phyloP scores from a whole-genome alignment of 2,797 vertebrate genomes.

The Erithacus rubecula region DNA sequence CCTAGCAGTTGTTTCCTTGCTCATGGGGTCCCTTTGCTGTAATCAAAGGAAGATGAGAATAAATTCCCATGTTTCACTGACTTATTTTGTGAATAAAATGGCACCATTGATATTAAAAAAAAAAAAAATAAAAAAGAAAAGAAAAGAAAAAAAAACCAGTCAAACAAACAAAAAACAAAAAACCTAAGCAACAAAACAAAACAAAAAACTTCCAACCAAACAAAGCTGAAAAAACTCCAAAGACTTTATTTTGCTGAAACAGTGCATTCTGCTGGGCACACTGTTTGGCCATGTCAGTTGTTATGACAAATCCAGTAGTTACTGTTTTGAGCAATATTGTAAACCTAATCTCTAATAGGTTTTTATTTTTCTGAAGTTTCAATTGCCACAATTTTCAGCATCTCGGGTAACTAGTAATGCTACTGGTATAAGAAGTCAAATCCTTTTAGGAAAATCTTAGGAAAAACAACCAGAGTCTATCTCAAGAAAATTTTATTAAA shows the following conservation, averaged over 20 bases:
- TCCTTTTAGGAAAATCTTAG: background rate
- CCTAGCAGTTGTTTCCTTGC: background rate
- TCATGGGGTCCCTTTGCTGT: accelerated
- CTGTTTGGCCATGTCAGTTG: background rate
- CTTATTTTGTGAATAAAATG: background rate
- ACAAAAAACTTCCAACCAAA: background rate
- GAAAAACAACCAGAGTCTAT: background rate
- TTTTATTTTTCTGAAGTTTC: background rate
- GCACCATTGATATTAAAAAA: accelerated
- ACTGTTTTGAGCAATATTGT: background rate
- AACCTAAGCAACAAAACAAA: background rate
- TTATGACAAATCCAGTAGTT: background rate
- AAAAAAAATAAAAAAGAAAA: background rate
- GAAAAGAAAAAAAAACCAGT: background rate
- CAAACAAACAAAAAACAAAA: background rate
- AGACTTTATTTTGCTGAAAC: background rate
- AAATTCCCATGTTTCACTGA: background rate
- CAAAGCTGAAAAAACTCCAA: background rate
- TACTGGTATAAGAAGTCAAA: background rate
- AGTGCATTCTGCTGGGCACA: background rate
- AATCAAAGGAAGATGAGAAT: background rate
- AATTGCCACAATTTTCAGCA: background rate
- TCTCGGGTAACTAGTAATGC: background rate
- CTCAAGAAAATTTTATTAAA: background rate
- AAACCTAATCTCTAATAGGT: background rate